Evolutionary conservation across 2,888 invertebrate genomes (phyloP).

Genomic region (Epirrhoe tristata): DNA sequence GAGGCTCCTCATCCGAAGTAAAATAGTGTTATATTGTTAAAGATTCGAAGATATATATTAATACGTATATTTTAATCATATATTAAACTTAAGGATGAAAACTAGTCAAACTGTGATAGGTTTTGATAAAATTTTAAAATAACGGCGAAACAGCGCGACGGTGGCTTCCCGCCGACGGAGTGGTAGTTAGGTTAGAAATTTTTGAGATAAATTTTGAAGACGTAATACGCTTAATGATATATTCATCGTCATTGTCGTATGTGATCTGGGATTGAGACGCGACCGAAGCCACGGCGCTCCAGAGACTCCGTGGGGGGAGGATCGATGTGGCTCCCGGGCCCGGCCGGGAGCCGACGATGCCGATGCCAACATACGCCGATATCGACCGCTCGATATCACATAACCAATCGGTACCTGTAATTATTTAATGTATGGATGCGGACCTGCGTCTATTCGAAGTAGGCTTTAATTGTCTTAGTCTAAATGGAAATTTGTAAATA

Average conservation of each 20-base stretch:
- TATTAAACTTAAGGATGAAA: slow-evolving; percentile 85
- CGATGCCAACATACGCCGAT: slow-evolving; percentile 56
- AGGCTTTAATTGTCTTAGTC: slow-evolving; percentile 84
- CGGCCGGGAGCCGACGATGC: slow-evolving; percentile 41
- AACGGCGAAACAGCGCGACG: slow-evolving; percentile 53
- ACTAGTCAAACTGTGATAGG: slow-evolving; percentile 86
- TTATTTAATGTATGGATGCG: slow-evolving; percentile 83
- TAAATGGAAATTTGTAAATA: slow-evolving; percentile 84
- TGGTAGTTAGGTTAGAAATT: slow-evolving; percentile 67
- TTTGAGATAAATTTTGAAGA: slow-evolving; percentile 55
- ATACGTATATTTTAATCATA: slow-evolving; percentile 85
- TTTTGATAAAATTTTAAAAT: slow-evolving; percentile 85
- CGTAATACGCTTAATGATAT: slow-evolving; percentile 58
- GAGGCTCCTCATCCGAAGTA: slow-evolving; percentile 72
- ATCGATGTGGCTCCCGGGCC: slow-evolving; percentile 65
- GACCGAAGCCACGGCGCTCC: slow-evolving; percentile 45
- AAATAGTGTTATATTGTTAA: slow-evolving; percentile 84
- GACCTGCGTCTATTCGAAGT: slow-evolving; percentile 83
- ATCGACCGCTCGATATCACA: slow-evolving; percentile 69
- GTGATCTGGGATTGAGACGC: slow-evolving; percentile 53
- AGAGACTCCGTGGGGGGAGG: slow-evolving; percentile 57
- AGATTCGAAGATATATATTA: slow-evolving; percentile 78
- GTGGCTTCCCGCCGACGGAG: slow-evolving; percentile 51
- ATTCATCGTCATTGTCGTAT: slow-evolving; percentile 55
- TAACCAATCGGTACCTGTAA: slow-evolving; percentile 77